Evolutionary conservation across 2,113 vertebrate genomes (phyloP), one percentile per base, ranked within the genome.

Genomic region (Edolisoma coerulescens): DNA sequence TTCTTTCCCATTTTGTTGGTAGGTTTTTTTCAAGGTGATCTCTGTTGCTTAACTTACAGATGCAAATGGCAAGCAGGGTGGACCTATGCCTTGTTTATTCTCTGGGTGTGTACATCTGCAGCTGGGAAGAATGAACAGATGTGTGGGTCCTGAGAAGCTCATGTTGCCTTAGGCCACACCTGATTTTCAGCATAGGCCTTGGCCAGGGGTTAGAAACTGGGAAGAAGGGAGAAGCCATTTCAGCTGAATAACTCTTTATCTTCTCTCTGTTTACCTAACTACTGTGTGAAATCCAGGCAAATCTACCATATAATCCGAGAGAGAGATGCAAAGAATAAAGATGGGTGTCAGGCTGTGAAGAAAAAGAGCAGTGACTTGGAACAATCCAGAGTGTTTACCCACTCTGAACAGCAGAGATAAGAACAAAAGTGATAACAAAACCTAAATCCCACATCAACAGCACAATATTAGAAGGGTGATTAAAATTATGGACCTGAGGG

Each of bases 391-490:
- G 8, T 67, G 76, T 82, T 91, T 91, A 82, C 65, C 15, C 19
- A 23, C 33, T 67, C 47, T 0, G 1, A 81, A 76, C 56, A 87
- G 75, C 69, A 79, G 74, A 87, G 37, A n/a, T 53, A 79, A 94
- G 74, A 76, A 52, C 45, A 53, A 85, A 73, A 74, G 67, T 79
- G 84, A 89, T 71, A 89, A 88, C 50, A 32, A 75, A 96, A 54
- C 64, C 19, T 45, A 80, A 90, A 92, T 83, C 89, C 79, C 87
- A 47, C 57, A 82, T 82, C 81, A 94, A 60, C 84, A 89, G 84
- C n/a, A 63, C 84, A 93, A 79, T 95, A 90, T 85, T 44, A 82
- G 74, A 71, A 78, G 44, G 27, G 26, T 90, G 78, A 68, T 95
- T 78, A 90, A 92, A 75, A 68, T 53, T 68, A 33, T 7, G 10